A percentile compares a stretch with the other conserved stretches of the same genome.
Evolutionary conservation across 2,888 invertebrate species (phyloP).

Genomic region (Eupithecia subumbrata): DNA sequence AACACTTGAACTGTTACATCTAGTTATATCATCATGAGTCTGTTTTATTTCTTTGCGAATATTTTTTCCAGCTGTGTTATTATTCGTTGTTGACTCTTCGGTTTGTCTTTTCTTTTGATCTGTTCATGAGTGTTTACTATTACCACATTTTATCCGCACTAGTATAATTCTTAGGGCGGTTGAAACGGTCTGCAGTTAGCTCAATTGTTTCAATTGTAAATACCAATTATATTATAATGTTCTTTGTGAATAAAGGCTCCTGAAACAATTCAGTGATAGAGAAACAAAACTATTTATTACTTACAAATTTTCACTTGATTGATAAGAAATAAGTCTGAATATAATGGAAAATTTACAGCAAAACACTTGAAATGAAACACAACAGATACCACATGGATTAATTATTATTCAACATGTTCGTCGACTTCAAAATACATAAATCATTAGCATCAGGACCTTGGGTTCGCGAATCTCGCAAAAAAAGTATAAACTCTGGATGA

Average conservation of each 20-base stretch:
- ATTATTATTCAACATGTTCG: neutral
- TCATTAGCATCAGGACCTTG: slow-evolving; percentile 45
- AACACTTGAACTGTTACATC: slow-evolving; percentile 33
- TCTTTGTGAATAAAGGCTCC: no score
- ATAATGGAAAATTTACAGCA: slow-evolving; percentile 14
- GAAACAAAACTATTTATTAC: neutral
- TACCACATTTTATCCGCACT: neutral
- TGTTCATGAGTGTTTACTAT: neutral
- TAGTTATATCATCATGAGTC: slow-evolving; percentile 22
- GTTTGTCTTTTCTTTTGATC: neutral
- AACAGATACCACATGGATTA: slow-evolving; percentile 25
- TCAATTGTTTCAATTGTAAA: no score
- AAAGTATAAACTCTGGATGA: slow-evolving; percentile 16
- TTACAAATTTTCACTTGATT: neutral
- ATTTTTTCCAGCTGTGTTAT: neutral
- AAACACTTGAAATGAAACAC: neutral
- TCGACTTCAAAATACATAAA: slow-evolving; percentile 42
- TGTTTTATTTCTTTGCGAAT: slow-evolving; percentile 15
- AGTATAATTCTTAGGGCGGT: neutral
- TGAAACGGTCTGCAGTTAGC: no score
- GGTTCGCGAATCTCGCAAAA: slow-evolving; percentile 13
- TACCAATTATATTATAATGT: no score
- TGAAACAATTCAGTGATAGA: neutral
- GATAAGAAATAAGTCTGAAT: slow-evolving; percentile 6
- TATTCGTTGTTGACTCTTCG: neutral